Percentiles rank a stretch among this genome's conserved stretches.
Conservation (phyloP, 2,113 vertebrate species). For the Chloroceryle aenea region DNA sequence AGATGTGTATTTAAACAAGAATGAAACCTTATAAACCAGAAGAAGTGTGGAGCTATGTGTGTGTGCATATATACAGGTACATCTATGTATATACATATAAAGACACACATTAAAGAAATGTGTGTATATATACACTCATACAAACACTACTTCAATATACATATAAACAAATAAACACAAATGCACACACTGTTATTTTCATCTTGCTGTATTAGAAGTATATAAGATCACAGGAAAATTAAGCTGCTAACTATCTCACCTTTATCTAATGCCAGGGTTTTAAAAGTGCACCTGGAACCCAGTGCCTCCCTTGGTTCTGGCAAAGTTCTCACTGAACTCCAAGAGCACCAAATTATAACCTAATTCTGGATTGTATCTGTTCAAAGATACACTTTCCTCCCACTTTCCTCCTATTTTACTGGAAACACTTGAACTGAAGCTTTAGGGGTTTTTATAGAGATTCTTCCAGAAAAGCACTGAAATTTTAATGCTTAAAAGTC, state of each 20-base stretch:
- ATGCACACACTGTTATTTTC: not conserved
- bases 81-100: not conserved
- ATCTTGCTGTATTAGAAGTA: not conserved
- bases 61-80: not conserved
- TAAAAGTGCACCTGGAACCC: not conserved
- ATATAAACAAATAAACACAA: not conserved
- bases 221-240: not conserved
- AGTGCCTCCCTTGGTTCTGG: not conserved
- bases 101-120: not conserved
- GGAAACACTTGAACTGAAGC: not conserved
- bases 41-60: accelerated
- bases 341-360: not conserved
- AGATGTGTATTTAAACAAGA: not conserved
- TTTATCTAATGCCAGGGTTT: not conserved
- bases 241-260: not conserved
- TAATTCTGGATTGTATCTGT: not conserved
- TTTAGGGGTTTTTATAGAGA: not conserved
- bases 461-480: not conserved
- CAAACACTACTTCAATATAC: not conserved
- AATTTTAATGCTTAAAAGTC: not conserved
- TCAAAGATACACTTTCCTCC: not conserved
- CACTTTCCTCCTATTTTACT: not conserved
- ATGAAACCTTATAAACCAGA: not conserved
- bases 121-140: not conserved
- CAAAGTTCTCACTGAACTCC: not conserved